Evolutionary conservation across 2,888 invertebrate species (phyloP), one percentile per base, ranked within the genome.

Genomic region (Amblyjoppa proteus): DNA sequence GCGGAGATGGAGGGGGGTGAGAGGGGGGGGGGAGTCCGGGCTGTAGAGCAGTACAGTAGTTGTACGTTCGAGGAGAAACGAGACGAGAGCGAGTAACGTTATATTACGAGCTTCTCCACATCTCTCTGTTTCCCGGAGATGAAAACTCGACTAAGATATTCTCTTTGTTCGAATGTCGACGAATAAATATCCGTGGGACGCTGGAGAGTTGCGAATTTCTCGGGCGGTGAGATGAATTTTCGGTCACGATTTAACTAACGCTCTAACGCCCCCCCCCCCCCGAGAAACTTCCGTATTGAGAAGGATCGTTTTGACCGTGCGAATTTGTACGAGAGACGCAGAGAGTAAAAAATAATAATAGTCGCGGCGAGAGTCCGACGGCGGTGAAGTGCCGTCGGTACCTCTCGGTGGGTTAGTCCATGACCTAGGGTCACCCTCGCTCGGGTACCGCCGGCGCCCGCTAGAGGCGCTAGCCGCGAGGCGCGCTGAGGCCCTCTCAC

Each of bases 371-470:
- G 31, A 16, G 11, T 34, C 28, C 69, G 64, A 34, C 5, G 20
- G 20, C 38, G 70, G 20, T 4, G 38, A 69, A 58, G 20, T 66
- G 53, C 38, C 41, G 51, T 80, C 80, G 53, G 68, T 28, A 69
- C 38, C 38, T 51, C 41, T 71, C 61, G 51, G 73, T 13, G 73
- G 76, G 80, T 84, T 77, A 84, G 84, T 83, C 83, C 85, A 83
- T 85, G 85, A 85, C 85, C 83, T 83, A 85, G 76, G 85, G 76
- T 83, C 82, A 83, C 80, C 70, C 68, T 56, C 73, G 20, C 69
- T 71, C 75, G 73, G 6, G 34, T 28, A 49, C 9, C 69, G 45
- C 45, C 45, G 28, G 25, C 34, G 25, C 13, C 25, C 45, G 20
- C 20, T 2, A 28, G 25, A 25, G 20, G 45, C 25, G 45, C 34